Evolutionary conservation across 2,113 vertebrate species (phyloP), one percentile per base, ranked within the genome.

Genomic region (Dolichallabes microphthalmus): DNA sequence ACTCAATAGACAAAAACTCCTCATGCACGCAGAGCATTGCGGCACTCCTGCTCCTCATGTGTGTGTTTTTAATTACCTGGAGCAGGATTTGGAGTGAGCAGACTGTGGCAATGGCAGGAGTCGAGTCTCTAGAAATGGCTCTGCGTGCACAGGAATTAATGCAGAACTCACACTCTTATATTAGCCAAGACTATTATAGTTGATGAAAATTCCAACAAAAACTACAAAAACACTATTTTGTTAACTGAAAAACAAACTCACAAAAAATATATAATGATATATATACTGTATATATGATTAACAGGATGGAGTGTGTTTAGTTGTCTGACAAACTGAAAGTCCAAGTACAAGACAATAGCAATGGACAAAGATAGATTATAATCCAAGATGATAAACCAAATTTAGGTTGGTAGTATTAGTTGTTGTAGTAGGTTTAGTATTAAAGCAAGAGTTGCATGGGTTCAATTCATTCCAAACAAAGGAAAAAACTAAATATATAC

Each of bases 31-130:
- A 79, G 87, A 64, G 78, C 78, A 30, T 87, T 89, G 88, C 85
- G 84, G 84, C 88, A 80, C 86, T 89, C 82, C 63, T 78, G 73
- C 83, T 75, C 74, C 80, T 83, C 80, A 50, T 27, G 63, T 84
- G 69, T 81, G 85, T 88, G 87, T 80, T 90, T 91, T 91, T 91
- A 91, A 90, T 89, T 89, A 90, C 86, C 80, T 52, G 55, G 86
- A 91, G 89, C 86, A 88, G 87, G 88, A 86, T 90, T 91, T 87
- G 81, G 71, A 80, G 84, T 86, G 82, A 83, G 81, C 78, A 82
- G 78, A 82, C 77, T 53, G 84, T 79, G 84, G 81, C 69, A 60
- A 52, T 32, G 52, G 52, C 81, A 22, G 63, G 63, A 82, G 80
- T 82, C 45, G 12, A 32, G 50, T 82, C 80, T 82, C 25, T 32